A percentile compares a stretch with the other conserved stretches of the same genome.
Conservation (phyloP, 1,140 invertebrate species). For the Agraylea sexmaculata region DNA sequence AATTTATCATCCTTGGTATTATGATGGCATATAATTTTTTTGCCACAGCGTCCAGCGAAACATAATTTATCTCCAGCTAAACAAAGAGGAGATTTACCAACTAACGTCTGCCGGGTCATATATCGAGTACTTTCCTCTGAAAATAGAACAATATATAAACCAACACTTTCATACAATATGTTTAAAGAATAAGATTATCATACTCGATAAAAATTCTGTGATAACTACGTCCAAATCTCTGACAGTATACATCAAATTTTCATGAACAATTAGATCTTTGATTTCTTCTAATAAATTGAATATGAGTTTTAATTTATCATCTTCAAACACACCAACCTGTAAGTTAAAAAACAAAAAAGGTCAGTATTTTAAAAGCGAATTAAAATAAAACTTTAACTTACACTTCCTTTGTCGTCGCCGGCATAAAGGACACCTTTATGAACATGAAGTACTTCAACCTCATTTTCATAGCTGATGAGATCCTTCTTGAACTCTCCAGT, state of each 20-base stretch:
- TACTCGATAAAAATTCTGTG: constrained; percentile 32
- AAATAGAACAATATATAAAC: too few relatives aligned
- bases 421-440: constrained; percentile 28
- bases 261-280: constrained; percentile 30
- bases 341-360: constrained; percentile 16
- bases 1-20: constrained; percentile 24
- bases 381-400: constrained; percentile 24
- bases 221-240: constrained; percentile 34
- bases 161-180: constrained; percentile 12
- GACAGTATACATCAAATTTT: constrained; percentile 32
- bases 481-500: constrained; percentile 29
- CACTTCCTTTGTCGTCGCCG: constrained; percentile 35
- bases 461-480: constrained; percentile 20
- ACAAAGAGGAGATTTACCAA: constrained; percentile 28
- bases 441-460: constrained; percentile 22
- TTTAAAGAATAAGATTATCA: constrained; percentile 5
- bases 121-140: constrained; percentile 28
- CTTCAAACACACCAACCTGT: constrained; percentile 30
- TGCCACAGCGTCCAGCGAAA: constrained; percentile 26
- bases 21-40: constrained; percentile 27
- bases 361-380: not conserved
- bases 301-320: constrained; percentile 25
- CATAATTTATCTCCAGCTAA: constrained; percentile 26
- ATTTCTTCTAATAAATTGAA: constrained; percentile 33
- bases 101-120: constrained; percentile 25